These are phyloP conservation scores for Phylloscopus collybita DNA, from an alignment of 2,797 vertebrate species.

Conservation along the genomic window DNA sequence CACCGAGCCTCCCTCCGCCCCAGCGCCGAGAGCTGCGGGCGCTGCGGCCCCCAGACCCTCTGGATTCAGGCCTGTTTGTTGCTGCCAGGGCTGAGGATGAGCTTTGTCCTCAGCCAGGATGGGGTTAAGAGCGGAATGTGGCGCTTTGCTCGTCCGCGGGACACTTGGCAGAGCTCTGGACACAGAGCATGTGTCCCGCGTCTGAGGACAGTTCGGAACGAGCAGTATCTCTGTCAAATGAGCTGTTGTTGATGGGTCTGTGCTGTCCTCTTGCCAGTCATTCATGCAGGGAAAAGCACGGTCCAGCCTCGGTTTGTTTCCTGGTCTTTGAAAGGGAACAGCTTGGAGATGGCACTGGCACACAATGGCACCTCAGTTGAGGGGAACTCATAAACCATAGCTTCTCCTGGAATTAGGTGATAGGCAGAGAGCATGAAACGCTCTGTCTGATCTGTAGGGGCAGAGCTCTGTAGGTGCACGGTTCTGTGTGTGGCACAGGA, in stretches of 20 bases:
- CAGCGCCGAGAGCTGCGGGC: neutral
- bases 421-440: accelerated
- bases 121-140: accelerated
- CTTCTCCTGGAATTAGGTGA: neutral
- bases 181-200: accelerated
- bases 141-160: accelerated
- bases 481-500: neutral
- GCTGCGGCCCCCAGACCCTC: neutral
- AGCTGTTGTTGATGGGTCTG: neutral
- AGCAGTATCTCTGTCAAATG: neutral
- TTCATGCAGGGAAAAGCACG: neutral
- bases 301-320: neutral
- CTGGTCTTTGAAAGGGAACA: neutral
- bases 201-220: neutral
- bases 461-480: neutral
- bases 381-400: accelerated
- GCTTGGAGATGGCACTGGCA: neutral
- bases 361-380: neutral
- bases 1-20: neutral
- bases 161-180: neutral
- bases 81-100: accelerated
- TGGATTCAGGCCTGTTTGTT: accelerated
- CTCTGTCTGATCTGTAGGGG: neutral
- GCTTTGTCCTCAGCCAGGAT: neutral
- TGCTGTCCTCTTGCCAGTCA: neutral